phyloP scores from a whole-genome alignment of 2,113 vertebrate genomes.

The Ailuropoda melanoleuca region DNA sequence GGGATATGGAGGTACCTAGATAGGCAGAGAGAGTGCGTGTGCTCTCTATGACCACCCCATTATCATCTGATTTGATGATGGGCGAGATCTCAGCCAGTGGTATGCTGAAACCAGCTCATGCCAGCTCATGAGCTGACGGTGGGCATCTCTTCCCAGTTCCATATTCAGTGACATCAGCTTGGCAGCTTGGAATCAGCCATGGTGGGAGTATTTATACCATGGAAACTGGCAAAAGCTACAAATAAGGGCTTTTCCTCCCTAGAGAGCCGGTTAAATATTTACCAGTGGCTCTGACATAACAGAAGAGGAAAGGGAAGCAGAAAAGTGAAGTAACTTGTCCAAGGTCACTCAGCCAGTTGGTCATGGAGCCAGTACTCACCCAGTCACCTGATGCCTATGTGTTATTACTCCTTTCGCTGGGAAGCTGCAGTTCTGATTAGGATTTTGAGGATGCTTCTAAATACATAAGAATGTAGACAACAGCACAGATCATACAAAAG shows the following conservation, averaged over 20 bases:
- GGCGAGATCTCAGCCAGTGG: not conserved
- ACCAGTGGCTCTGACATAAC: not conserved
- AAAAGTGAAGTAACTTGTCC: not conserved
- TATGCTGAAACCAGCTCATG: too few species aligned
- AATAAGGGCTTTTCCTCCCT: not conserved
- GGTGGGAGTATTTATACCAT: not conserved
- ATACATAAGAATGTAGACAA: slow-evolving; percentile 40
- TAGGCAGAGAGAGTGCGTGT: not conserved
- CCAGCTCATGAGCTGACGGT: not conserved
- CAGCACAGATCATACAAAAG: slow-evolving; percentile 54
- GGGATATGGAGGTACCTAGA: not conserved
- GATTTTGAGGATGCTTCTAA: not conserved
- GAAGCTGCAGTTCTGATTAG: not conserved
- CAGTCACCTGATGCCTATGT: not conserved
- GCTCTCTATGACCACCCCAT: too few species aligned
- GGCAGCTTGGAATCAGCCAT: not conserved
- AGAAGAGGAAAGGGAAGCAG: not conserved
- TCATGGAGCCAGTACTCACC: not conserved
- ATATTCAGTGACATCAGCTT: not conserved
- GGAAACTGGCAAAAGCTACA: not conserved
- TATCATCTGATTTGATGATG: not conserved
- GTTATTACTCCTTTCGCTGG: not conserved
- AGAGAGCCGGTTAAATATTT: not conserved
- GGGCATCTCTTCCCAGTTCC: not conserved
- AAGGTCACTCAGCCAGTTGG: not conserved